Conservation (phyloP, 1,140 invertebrate genomes). For the Papilio helenus region DNA sequence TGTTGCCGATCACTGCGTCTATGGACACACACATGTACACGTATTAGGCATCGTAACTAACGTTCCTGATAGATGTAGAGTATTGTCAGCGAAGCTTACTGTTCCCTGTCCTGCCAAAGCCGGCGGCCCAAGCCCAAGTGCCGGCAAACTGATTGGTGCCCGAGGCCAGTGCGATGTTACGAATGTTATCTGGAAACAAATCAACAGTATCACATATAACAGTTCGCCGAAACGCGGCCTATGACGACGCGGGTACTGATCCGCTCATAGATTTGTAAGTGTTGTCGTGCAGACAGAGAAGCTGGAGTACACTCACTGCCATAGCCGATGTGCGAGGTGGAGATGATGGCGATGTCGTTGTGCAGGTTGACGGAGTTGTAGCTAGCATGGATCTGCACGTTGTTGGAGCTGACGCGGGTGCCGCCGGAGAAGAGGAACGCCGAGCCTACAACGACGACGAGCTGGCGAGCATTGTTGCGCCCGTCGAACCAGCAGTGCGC, state of each 20-base stretch:
- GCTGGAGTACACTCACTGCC: neutral
- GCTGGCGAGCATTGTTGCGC: constrained; percentile 27
- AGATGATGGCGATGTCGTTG: neutral
- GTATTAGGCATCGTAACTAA: neutral
- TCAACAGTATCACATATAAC: neutral
- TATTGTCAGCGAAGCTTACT: neutral
- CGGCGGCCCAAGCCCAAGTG: constrained; percentile 10
- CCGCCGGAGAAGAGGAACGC: constrained; percentile 10
- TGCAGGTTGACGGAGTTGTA: neutral
- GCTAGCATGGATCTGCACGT: constrained; percentile 3
- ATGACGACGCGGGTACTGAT: too few relatives aligned
- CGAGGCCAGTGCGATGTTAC: constrained; percentile 2
- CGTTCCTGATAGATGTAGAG: neutral
- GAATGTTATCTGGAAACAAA: neutral
- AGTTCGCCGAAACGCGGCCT: too few relatives aligned
- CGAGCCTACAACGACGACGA: constrained; percentile 32
- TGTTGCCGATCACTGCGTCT: neutral
- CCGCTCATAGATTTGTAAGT: too few relatives aligned
- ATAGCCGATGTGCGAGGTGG: neutral
- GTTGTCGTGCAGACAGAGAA: neutral
- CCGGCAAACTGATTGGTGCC: constrained; percentile 10
- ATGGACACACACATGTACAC: neutral
- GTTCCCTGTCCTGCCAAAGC: neutral
- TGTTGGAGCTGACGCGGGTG: neutral
- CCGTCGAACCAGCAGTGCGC: constrained; percentile 49